phyloP scores from a whole-genome alignment of 2,797 vertebrate species.

The Lerista edwardsae region DNA sequence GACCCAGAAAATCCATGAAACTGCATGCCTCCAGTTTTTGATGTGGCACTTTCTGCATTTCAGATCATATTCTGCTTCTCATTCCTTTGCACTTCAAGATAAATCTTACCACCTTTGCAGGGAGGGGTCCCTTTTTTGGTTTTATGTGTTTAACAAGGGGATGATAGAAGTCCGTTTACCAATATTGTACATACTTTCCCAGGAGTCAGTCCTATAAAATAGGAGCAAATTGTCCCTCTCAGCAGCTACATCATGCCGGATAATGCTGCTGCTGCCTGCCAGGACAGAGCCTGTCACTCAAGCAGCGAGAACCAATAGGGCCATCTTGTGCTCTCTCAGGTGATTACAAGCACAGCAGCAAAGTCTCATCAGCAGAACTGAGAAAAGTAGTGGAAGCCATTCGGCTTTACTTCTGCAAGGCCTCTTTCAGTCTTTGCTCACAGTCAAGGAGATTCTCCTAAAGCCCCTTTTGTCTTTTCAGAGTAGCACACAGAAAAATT shows the following conservation, averaged over 20 bases:
- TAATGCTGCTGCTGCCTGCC: neutral
- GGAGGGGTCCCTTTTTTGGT: neutral
- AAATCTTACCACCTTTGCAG: neutral
- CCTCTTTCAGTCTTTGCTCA: neutral
- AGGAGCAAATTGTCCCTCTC: neutral
- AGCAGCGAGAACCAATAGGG: neutral
- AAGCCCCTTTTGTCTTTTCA: neutral
- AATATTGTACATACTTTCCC: constrained; percentile 15
- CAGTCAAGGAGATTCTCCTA: neutral
- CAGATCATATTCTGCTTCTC: neutral
- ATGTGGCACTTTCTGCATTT: neutral
- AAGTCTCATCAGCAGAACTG: neutral
- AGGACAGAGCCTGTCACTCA: neutral
- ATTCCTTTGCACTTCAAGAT: accelerated
- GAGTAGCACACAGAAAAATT: neutral
- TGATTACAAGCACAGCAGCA: neutral
- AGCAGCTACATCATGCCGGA: neutral
- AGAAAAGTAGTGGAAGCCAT: neutral
- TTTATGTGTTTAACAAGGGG: neutral
- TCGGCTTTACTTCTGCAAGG: neutral
- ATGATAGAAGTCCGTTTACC: neutral
- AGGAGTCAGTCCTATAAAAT: constrained; percentile 13
- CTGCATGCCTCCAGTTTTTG: neutral
- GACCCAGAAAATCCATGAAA: neutral
- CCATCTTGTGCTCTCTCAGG: neutral